Conservation (phyloP, 2,113 vertebrate species). For the Pitta sordida region DNA sequence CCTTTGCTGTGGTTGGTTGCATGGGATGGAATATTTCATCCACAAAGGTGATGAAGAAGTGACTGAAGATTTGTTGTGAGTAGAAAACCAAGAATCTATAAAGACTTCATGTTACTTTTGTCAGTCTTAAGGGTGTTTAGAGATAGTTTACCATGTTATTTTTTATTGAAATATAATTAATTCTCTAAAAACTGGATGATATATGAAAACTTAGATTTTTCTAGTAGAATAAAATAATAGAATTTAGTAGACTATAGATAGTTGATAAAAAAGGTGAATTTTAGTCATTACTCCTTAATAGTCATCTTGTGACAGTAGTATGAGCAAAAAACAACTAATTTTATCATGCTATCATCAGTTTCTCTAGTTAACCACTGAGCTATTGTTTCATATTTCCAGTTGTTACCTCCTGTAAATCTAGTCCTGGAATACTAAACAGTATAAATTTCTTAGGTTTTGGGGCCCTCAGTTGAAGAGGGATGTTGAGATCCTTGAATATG, state of each 20-base stretch:
- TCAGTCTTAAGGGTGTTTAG: not conserved
- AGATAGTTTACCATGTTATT: not conserved
- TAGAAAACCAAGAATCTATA: not conserved
- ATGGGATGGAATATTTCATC: not conserved
- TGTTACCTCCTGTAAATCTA: not conserved
- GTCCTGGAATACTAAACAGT: not conserved
- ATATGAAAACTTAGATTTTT: not conserved
- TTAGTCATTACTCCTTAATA: not conserved
- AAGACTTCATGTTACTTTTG: not conserved
- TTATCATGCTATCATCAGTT: not conserved
- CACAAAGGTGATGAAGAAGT: not conserved
- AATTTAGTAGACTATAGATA: not conserved
- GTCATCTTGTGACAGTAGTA: not conserved
- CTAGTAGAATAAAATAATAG: not conserved
- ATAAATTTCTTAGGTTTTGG: not conserved
- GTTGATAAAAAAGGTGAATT: not conserved
- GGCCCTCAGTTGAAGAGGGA: too few relatives aligned
- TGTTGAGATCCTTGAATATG: too few relatives aligned
- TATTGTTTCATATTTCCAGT: not conserved
- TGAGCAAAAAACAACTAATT: not conserved
- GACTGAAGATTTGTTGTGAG: not conserved
- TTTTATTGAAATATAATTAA: not conserved
- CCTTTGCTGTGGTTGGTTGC: not conserved
- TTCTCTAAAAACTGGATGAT: not conserved
- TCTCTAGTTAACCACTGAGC: not conserved